Evolutionary conservation across 2,113 vertebrate genomes (phyloP).

Genomic region (Tenebrosternarchus preto): DNA sequence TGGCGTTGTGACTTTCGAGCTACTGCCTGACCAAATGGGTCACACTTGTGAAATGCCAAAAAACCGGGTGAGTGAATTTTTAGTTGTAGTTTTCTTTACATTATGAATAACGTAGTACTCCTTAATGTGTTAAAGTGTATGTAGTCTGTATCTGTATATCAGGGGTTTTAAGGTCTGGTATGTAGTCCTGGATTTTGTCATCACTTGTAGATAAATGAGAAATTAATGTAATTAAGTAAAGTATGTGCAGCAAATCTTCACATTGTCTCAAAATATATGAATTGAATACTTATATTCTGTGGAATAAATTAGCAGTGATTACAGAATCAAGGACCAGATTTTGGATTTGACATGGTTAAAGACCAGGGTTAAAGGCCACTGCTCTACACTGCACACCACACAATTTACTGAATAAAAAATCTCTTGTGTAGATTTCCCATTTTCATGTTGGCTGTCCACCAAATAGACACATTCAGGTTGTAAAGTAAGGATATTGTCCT

Average conservation of each 20-base stretch:
- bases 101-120: background rate
- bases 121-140: background rate
- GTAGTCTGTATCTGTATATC: too few species aligned
- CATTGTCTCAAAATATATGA: background rate
- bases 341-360: too few species aligned
- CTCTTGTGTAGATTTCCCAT: slow-evolving; percentile 27
- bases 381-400: too few species aligned
- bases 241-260: too few species aligned
- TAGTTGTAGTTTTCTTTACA: background rate
- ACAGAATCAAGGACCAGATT: too few species aligned
- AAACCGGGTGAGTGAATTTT: background rate
- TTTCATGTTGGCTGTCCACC: slow-evolving; percentile 38
- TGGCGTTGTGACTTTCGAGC: slow-evolving; percentile 25
- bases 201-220: too few species aligned
- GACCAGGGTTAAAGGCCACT: too few species aligned
- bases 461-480: slow-evolving; percentile 35
- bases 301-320: background rate
- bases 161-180: too few species aligned
- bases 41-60: slow-evolving; percentile 28
- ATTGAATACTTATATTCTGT: background rate
- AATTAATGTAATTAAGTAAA: too few species aligned
- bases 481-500: background rate
- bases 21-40: slow-evolving; percentile 30
- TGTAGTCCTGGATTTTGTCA: too few species aligned
- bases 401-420: background rate